These are phyloP conservation scores for Ceratina australensis DNA, from an alignment of 1,140 invertebrate genomes.

Conservation along the genomic window DNA sequence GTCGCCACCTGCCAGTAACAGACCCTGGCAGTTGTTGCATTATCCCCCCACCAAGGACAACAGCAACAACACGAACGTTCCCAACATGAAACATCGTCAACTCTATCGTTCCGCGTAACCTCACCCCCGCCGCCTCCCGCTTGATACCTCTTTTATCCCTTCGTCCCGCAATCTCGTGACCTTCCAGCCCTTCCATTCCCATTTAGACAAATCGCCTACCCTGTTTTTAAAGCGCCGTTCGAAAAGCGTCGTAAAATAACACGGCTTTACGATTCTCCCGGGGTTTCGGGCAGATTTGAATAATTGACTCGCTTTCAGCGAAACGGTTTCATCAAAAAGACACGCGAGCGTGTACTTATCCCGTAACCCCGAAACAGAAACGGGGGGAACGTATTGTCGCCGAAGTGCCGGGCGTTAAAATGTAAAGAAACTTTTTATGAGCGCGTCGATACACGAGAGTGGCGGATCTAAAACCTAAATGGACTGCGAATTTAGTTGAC, in stretches of 20 bases:
- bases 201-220: not conserved
- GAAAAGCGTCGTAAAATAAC: not conserved
- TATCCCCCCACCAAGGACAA: slow-evolving; percentile 21
- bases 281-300: not conserved
- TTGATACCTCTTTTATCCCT: not conserved
- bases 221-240: not conserved
- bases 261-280: not conserved
- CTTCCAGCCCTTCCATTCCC: slow-evolving; percentile 2
- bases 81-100: slow-evolving; percentile 10
- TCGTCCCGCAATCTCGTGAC: not conserved
- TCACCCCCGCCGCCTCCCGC: not conserved
- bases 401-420: not conserved
- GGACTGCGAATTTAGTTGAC: not conserved
- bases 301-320: slow-evolving; percentile 4
- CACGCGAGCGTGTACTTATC: not conserved
- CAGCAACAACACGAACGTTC: slow-evolving; percentile 15
- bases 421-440: not conserved
- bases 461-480: not conserved
- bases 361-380: not conserved
- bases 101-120: not conserved
- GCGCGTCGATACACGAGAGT: too few species aligned
- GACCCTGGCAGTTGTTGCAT: slow-evolving; percentile 26
- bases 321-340: not conserved
- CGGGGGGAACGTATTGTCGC: not conserved
- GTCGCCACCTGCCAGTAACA: slow-evolving; percentile 56